Evolutionary conservation across 2,113 vertebrate species (phyloP).

Genomic region (Odocoileus virginianus): DNA sequence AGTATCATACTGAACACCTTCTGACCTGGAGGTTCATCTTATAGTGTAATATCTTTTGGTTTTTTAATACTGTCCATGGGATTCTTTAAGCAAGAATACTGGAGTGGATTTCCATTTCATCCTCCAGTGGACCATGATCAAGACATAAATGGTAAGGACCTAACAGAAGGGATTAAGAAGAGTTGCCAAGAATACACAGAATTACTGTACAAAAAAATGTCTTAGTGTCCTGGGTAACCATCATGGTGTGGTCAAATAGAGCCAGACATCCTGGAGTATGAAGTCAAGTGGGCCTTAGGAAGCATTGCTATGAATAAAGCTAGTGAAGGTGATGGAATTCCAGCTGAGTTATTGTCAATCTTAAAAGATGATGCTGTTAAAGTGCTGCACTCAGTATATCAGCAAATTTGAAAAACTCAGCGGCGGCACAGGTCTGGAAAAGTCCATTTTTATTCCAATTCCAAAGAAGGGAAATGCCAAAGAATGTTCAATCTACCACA

Average conservation of each 20-base stretch:
- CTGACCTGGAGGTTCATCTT: neutral
- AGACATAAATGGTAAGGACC: neutral
- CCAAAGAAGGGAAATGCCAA: neutral
- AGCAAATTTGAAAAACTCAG: neutral
- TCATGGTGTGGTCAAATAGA: neutral
- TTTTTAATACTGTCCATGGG: neutral
- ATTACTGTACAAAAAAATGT: neutral
- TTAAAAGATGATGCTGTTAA: neutral
- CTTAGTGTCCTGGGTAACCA: neutral
- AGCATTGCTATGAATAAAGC: neutral
- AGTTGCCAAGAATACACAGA: neutral
- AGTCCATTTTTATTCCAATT: neutral
- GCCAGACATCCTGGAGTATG: neutral
- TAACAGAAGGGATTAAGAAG: neutral
- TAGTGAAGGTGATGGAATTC: neutral
- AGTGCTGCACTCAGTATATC: neutral
- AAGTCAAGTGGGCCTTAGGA: neutral
- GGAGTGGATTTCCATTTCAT: neutral
- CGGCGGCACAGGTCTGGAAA: neutral
- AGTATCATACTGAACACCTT: neutral
- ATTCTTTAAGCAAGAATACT: neutral
- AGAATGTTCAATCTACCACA: neutral
- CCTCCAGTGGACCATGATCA: neutral
- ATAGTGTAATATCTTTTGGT: neutral
- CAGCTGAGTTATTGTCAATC: neutral